Evolutionary conservation across 2,113 vertebrate genomes (phyloP).

Genomic region (Eolophus roseicapilla): DNA sequence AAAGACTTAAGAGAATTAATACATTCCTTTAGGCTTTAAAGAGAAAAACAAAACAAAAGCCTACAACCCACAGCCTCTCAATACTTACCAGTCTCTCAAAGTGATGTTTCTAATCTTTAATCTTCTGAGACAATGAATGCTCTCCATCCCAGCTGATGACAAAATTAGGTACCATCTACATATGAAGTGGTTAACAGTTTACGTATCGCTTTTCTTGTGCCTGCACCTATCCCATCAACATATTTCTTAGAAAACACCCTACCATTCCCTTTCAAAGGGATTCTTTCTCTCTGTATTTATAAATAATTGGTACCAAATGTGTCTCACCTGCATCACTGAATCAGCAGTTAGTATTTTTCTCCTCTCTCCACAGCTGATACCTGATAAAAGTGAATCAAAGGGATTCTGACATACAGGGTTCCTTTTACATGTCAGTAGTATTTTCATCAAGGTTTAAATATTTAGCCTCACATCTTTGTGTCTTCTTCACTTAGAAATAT

Average conservation of each 20-base stretch:
- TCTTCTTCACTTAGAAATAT: background rate
- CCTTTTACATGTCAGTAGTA: background rate
- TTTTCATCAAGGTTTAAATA: background rate
- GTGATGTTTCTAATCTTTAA: background rate
- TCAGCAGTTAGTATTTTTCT: background rate
- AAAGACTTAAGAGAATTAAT: background rate
- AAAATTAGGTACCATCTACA: background rate
- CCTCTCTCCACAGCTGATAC: background rate
- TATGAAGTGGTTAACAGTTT: background rate
- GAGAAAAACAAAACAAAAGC: background rate
- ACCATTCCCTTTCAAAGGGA: background rate
- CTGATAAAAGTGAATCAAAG: background rate
- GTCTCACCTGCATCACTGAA: background rate
- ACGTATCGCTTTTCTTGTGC: background rate
- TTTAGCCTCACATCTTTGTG: background rate
- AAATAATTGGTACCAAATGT: background rate
- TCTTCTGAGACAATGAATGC: background rate
- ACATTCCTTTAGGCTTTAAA: background rate
- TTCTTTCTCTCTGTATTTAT: background rate
- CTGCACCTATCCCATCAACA: background rate
- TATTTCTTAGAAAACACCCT: background rate
- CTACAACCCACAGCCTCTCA: background rate
- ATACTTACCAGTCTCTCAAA: background rate
- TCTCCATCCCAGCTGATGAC: background rate
- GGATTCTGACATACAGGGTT: background rate